phyloP scores from a whole-genome alignment of 2,888 invertebrate species.

The Frankliniella intonsa region DNA sequence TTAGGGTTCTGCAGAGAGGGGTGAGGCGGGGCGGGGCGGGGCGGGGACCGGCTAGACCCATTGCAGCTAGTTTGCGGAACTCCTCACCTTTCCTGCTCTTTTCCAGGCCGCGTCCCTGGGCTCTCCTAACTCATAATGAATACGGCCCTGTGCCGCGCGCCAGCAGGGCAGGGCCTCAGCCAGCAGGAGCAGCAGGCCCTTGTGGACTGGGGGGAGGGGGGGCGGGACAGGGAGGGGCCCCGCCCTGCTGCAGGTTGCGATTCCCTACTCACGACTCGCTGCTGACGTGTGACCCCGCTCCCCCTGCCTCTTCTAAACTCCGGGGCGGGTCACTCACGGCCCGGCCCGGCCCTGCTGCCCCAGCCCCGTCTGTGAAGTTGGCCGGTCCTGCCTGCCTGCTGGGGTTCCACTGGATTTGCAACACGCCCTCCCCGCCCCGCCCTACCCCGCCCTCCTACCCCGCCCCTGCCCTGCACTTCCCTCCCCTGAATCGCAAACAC shows the following conservation, averaged over 20 bases:
- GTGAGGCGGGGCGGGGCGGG: too few relatives aligned
- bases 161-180: background rate
- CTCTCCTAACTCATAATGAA: conserved; percentile 4
- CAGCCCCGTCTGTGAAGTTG: background rate
- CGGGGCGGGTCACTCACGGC: too few relatives aligned
- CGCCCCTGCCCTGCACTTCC: background rate
- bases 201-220: background rate
- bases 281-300: too few relatives aligned
- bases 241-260: background rate
- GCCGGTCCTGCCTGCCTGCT: background rate
- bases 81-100: background rate
- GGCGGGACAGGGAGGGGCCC: background rate
- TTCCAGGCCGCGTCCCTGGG: background rate
- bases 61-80: too few relatives aligned
- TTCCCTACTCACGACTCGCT: too few relatives aligned
- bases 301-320: too few relatives aligned
- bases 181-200: background rate
- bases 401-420: background rate
- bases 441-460: too few relatives aligned
- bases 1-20: too few relatives aligned
- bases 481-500: background rate
- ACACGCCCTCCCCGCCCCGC: background rate
- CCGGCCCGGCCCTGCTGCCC: too few relatives aligned
- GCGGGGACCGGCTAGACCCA: too few relatives aligned
- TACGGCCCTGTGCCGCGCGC: background rate